Evolutionary conservation across 2,888 invertebrate genomes (phyloP).

Genomic region (Drosophila quinaria): DNA sequence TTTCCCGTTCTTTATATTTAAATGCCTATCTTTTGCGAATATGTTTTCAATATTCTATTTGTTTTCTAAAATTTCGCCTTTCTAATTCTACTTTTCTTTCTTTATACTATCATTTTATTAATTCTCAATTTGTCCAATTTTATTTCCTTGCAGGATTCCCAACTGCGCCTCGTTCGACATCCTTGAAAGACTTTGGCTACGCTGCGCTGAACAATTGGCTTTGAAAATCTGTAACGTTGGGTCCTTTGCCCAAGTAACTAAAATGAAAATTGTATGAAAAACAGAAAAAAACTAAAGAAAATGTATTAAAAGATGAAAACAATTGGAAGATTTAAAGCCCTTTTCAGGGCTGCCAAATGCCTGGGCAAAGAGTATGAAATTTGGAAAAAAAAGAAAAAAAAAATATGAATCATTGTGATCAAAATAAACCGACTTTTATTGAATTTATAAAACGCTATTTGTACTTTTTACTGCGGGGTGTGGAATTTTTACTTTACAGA

Average conservation of each 20-base stretch:
- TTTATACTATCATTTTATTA: background rate
- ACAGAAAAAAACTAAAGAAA: slow-evolving; percentile 20
- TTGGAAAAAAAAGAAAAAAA: slow-evolving; percentile 61
- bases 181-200: slow-evolving; percentile 55
- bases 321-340: slow-evolving; percentile 72
- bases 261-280: slow-evolving; percentile 11
- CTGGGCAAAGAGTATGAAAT: slow-evolving; percentile 78
- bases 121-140: background rate
- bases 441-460: slow-evolving; percentile 59
- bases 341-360: slow-evolving; percentile 84
- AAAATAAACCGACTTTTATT: slow-evolving; percentile 79
- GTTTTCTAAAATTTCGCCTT: background rate
- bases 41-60: too few species aligned
- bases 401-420: slow-evolving; percentile 73
- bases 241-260: slow-evolving; percentile 37
- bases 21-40: too few species aligned
- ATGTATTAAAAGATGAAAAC: slow-evolving; percentile 22
- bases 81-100: background rate
- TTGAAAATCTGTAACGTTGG: slow-evolving; percentile 28
- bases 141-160: slow-evolving; percentile 40
- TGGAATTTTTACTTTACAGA: background rate
- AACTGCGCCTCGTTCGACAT: slow-evolving; percentile 30
- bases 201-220: slow-evolving; percentile 35
- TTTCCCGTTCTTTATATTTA: too few species aligned
- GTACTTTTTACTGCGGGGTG: slow-evolving; percentile 4